A percentile compares a stretch with the other conserved stretches of the same genome.
Conservation (phyloP, 2,888 invertebrate genomes). For the Balanococcus diminutus region DNA sequence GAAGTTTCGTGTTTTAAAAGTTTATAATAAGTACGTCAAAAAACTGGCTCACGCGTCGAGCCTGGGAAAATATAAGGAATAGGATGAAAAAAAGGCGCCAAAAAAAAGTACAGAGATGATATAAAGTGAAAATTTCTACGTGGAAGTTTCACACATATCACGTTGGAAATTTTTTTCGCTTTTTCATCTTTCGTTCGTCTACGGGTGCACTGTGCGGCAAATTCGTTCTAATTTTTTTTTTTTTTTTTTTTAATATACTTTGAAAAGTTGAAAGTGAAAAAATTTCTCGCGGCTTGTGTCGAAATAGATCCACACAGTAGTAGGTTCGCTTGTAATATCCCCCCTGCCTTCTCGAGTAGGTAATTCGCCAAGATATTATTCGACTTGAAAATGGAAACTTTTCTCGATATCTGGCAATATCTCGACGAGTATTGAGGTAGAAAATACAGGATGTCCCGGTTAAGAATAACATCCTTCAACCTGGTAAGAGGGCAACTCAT, state of each 20-base stretch:
- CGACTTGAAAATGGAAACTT: background rate
- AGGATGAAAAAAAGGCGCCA: background rate
- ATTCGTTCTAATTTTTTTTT: background rate
- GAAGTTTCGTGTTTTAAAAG: slow-evolving; percentile 36
- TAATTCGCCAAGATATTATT: too few species aligned
- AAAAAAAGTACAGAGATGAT: background rate
- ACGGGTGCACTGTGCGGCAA: too few species aligned
- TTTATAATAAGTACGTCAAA: background rate
- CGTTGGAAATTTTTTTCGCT: background rate
- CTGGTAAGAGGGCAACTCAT: too few species aligned
- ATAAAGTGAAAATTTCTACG: slow-evolving; percentile 6
- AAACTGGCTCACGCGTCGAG: background rate
- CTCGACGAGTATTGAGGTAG: too few species aligned
- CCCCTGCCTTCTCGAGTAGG: background rate
- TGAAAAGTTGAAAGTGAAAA: background rate
- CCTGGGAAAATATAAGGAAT: background rate
- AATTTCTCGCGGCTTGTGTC: background rate
- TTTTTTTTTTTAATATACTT: too few species aligned
- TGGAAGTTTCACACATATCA: background rate
- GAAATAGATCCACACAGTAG: background rate
- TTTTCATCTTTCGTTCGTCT: background rate
- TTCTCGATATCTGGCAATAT: background rate
- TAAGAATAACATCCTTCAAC: too few species aligned
- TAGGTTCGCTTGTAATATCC: background rate
- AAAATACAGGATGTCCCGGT: too few species aligned